A percentile compares a stretch with the other conserved stretches of the same genome.
Conservation (phyloP, 2,888 invertebrate genomes). For the Xestia sexstrigata region DNA sequence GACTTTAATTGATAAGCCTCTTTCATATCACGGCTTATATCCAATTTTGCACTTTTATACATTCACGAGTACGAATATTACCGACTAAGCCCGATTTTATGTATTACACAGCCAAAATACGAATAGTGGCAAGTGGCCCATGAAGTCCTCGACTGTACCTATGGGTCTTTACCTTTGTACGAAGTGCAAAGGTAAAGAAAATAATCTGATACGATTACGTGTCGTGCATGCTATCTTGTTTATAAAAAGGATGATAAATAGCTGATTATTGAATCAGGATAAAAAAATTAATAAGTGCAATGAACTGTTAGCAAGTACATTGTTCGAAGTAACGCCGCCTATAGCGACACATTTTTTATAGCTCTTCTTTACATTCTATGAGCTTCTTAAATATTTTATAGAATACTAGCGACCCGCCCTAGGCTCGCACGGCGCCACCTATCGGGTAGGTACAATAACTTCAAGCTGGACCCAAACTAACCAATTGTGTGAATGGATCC, state of each 20-base stretch:
- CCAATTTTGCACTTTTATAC: too few species aligned
- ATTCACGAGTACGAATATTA: too few species aligned
- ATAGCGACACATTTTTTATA: background rate
- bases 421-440: too few species aligned
- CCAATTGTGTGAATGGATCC: too few species aligned
- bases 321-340: background rate
- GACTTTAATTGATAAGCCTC: too few species aligned
- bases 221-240: background rate
- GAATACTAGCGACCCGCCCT: background rate
- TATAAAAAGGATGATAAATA: slow-evolving; percentile 4
- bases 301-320: slow-evolving; percentile 24
- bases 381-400: background rate
- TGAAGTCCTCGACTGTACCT: too few species aligned
- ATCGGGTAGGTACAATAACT: background rate
- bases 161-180: slow-evolving; percentile 5
- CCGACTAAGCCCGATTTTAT: too few species aligned
- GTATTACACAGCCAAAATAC: too few species aligned
- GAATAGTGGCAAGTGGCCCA: too few species aligned
- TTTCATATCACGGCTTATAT: too few species aligned
- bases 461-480: too few species aligned
- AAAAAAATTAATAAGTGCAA: slow-evolving; percentile 16
- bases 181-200: slow-evolving; percentile 19
- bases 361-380: background rate
- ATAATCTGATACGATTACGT: slow-evolving; percentile 9
- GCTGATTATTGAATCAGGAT: background rate